Base-by-base conservation (phyloP, 2,888 invertebrate genomes). In the Zele albiditarsus region DNA sequence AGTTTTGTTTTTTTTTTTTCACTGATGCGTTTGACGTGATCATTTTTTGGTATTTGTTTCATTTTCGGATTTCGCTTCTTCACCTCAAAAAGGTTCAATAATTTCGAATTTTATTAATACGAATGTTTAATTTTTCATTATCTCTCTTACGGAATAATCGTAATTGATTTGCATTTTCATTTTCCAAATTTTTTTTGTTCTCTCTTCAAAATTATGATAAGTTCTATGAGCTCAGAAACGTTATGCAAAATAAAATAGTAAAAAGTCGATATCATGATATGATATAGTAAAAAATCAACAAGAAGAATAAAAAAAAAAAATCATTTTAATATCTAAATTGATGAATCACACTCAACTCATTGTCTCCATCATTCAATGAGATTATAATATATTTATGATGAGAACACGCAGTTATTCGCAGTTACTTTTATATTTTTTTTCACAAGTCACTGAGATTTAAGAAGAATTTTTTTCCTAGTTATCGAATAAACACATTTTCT, bases 1-100 rank as follows among this genome's bases (percentile, higher is more conserved):
- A 25, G 49, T 70, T 62, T 28, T 62, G 25, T 60, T 62, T 14
- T 20, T 42, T 67, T 60, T 42, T 68, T 70, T 62, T 65, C n/a
- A 71, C 20, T 46, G 31, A 67, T 57, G 58, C 60, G 16, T 60
- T 25, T 60, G n/a, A 46, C 3, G 6, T 46, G 46, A 46, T 23
- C 20, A n/a, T 23, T 53, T 53, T 53, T 20, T 53, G 38, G 38
- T 38, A 38, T 38, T 8, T 38, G 38, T 38, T 38, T 8, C 12
- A n/a, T 53, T 20, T 20, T 53, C 53, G 20, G 6, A 20, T 53
- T 20, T 53, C 2, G 4, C 6, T 53, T 2, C 20, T 4, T n/a
- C 4, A 53, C 20, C 53, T 23, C 53, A 20, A n/a, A 53, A 23
- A 53, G 20, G 3, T 49, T n/a, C n/a, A 53, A 20, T 20, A 23